Conservation (phyloP, 2,888 invertebrate species). For the Cecidostiba fungosa region DNA sequence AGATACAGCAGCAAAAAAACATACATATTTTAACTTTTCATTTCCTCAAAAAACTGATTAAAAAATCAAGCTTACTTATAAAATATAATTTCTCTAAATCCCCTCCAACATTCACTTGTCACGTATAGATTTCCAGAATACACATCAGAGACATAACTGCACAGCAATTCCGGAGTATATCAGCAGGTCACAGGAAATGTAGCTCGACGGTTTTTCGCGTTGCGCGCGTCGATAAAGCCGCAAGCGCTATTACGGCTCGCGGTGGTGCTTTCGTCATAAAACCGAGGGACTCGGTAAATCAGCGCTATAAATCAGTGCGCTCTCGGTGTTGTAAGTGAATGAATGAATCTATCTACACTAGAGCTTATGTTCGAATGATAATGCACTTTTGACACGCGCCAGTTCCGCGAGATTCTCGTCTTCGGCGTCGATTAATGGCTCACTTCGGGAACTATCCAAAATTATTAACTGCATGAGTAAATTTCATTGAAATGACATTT, state of each 20-base stretch:
- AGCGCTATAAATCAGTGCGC: slow-evolving; percentile 16
- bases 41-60: too few species aligned
- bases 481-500: background rate
- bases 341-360: background rate
- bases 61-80: too few species aligned
- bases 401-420: background rate
- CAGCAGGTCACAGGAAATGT: background rate
- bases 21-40: too few species aligned
- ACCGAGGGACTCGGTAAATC: slow-evolving; percentile 9
- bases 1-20: too few species aligned
- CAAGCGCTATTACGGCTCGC: background rate
- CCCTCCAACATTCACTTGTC: background rate
- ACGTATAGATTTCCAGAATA: background rate
- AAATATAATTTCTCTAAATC: background rate
- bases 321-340: slow-evolving; percentile 14
- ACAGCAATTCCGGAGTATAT: background rate
- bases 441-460: background rate
- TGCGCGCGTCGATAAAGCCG: background rate
- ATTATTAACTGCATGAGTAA: background rate
- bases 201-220: slow-evolving; percentile 1
- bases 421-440: background rate
- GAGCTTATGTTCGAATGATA: background rate
- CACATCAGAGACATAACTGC: background rate
- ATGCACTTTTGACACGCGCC: background rate
- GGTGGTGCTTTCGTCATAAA: slow-evolving; percentile 21